Evolutionary conservation across 2,113 vertebrate species (phyloP).

Genomic region (Leptosomus discolor): DNA sequence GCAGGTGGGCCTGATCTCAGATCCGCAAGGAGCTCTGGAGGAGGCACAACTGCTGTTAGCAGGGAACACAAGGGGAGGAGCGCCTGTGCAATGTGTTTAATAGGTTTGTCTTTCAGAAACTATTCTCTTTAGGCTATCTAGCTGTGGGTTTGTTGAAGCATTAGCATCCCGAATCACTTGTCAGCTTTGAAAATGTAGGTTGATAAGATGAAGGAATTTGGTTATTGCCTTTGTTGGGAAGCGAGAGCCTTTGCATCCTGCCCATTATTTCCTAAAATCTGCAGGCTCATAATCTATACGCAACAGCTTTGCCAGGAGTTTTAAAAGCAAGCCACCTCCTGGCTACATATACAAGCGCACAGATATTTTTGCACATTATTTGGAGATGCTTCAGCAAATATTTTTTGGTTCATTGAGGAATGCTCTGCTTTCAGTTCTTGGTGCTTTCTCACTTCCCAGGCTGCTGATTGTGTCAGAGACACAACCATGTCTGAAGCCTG

Average conservation of each 20-base stretch:
- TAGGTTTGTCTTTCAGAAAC: neutral
- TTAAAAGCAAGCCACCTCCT: neutral
- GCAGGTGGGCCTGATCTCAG: neutral
- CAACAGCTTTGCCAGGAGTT: neutral
- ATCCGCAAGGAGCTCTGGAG: neutral
- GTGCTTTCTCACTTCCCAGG: neutral
- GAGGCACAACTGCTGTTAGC: no score
- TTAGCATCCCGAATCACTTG: neutral
- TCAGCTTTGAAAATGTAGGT: neutral
- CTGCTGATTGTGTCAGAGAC: neutral
- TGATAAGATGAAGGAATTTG: neutral
- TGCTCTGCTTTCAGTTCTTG: neutral
- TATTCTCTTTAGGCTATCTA: neutral
- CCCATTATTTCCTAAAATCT: neutral
- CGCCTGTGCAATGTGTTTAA: neutral
- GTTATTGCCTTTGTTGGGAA: neutral
- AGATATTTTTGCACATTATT: neutral
- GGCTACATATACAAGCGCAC: neutral
- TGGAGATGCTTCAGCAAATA: neutral
- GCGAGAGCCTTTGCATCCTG: neutral
- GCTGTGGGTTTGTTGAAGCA: neutral
- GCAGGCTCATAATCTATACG: neutral
- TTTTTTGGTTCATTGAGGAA: neutral
- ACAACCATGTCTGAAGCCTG: accelerated
- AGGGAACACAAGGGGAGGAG: neutral